These are phyloP conservation scores for Sinosuthora webbiana DNA, from an alignment of 2,113 vertebrate species.

Conservation along the genomic window DNA sequence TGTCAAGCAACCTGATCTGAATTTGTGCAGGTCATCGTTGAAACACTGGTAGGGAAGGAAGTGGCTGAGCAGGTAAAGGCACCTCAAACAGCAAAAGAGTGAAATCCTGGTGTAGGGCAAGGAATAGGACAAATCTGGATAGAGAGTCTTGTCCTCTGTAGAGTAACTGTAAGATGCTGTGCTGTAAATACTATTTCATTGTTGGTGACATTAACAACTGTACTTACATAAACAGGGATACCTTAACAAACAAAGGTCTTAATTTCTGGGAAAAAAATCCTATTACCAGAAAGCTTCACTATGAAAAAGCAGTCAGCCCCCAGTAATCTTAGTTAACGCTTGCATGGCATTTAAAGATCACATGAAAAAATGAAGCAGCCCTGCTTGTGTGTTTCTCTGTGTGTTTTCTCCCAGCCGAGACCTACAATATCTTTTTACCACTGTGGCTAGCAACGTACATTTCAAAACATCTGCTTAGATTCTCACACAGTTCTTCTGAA, in stretches of 20 bases:
- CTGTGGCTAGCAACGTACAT: not conserved
- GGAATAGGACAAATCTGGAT: not conserved
- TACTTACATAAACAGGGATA: not conserved
- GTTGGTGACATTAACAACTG: not conserved
- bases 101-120: not conserved
- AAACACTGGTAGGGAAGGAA: conserved; percentile 82
- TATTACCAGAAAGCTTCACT: not conserved
- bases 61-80: conserved; percentile 82
- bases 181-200: not conserved
- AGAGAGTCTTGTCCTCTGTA: not conserved
- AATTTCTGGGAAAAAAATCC: not conserved
- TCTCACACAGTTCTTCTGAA: not conserved
- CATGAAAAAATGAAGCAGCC: not conserved
- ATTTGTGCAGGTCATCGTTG: conserved; percentile 86
- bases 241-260: not conserved
- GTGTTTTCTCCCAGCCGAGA: not conserved
- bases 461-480: not conserved
- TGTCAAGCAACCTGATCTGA: conserved; percentile 29
- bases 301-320: not conserved
- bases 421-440: not conserved
- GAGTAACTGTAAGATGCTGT: not conserved
- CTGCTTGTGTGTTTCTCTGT: not conserved
- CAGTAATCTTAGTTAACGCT: not conserved
- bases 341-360: not conserved
- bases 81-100: conserved; percentile 82